Base-by-base conservation (phyloP, 37 sponge, comb jelly and placozoan species). In the Hexactinellida sp. region DNA sequence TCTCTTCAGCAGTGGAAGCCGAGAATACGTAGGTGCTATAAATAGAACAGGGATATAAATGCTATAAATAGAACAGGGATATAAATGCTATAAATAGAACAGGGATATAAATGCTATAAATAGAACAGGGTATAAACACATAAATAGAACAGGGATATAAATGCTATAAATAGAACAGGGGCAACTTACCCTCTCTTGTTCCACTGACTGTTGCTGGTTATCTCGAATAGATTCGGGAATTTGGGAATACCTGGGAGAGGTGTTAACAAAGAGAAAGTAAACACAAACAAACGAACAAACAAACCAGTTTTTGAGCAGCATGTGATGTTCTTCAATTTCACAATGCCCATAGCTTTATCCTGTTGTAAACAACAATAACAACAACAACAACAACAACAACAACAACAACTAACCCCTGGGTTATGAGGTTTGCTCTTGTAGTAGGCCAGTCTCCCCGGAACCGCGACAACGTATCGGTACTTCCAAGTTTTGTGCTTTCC, bases 151-250 rank as follows among this genome's bases (percentile, higher is more conserved):
- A n/a, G n/a, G n/a, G n/a, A n/a, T n/a, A n/a, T n/a, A n/a, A n/a
- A 25, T 24, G 9, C 55, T 63, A 51, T 54, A 36, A 39, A 85
- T 86, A 54, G 30, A 7, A 38, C 38, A 85, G n/a, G 84, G 38
- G 24, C 24, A 36, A 37, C 87, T 84, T 39, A 91, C 91, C 86
- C 55, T 84, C 93, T 90, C 86, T 91, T 95, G 76, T 95, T 95
- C 95, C 95, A 95, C 3, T 84, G 34, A 37, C 92, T 93, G 86
- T 92, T 92, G 19, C 92, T 95, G 87, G 91, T 63, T n/a, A 63
- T 10, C 76, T 63, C 76, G 13, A 63, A 63, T 1, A 63, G 76
- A 28, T 63, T 63, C 3, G 28, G 21, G 34, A 25, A 63, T 23
- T 63, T 63, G 28, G 76, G 32, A 10, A 63, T 47, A 47, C 52